Base-by-base conservation (phyloP, 2,888 invertebrate species). In the Cantharis rustica region DNA sequence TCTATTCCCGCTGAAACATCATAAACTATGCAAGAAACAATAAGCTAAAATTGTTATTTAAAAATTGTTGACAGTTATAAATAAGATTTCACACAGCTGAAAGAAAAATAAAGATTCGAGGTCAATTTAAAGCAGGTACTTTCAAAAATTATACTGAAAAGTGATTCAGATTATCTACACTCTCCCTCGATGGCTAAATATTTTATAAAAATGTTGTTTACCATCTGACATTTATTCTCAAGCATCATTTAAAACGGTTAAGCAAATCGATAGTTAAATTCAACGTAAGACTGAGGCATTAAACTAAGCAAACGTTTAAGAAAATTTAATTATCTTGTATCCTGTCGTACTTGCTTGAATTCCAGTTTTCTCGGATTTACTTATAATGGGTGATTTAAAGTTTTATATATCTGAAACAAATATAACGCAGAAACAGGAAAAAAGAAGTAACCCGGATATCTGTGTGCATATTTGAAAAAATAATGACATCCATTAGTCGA, bases 401-500 rank as follows among this genome's bases (percentile, higher is more conserved):
- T 47, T 47, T 47, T n/a, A 47, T n/a, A 47, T 47, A 47, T 47
- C n/a, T 47, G 47, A 7, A 47, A 47, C 47, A 47, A 47, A 47
- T 47, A 4, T 47, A 47, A 9, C 47, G 7, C n/a, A 47, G n/a
- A 47, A 47, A 47, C 47, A 47, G n/a, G 47, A n/a, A 47, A 47
- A 47, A 47, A n/a, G 47, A 47, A 47, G 47, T 47, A 47, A n/a
- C n/a, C n/a, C 47, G n/a, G 47, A 47, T 47, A 47, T 47, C 47
- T n/a, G 47, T 47, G 47, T 47, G 47, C 47, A 47, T 47, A 47
- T 47, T 47, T 47, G 62, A 64, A 71, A 71, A 71, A 71, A 31
- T 71, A 72, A 72, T 66, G 66, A 61, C 17, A 66, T 72, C 72
- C 72, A 72, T 72, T 72, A 72, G 20, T 15, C 17, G n/a, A 16